Conservation (phyloP, 1,140 invertebrate species). For the Caenorhabditis remanei region DNA sequence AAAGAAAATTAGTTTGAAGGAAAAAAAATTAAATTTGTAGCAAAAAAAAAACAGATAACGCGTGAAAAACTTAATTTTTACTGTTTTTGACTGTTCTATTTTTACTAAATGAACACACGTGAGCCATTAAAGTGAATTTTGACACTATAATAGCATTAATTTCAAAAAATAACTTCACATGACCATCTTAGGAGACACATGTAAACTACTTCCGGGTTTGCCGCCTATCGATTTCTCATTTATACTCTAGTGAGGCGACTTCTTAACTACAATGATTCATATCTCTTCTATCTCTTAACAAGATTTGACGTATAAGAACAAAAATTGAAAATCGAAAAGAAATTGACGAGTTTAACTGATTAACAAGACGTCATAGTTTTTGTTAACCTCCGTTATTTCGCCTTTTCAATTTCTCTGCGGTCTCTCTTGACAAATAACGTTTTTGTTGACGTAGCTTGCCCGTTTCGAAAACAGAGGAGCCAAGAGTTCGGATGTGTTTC, state of each 20-base stretch:
- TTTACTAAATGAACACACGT: neutral
- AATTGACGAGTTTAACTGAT: conserved; percentile 10
- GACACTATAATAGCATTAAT: no score
- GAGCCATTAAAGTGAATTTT: no score
- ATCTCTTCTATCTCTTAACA: neutral
- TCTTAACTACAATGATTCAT: neutral
- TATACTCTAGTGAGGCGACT: neutral
- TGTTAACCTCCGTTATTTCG: conserved; percentile 53
- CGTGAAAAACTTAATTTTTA: neutral
- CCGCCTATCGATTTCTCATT: conserved; percentile 3
- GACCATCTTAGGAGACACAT: no score
- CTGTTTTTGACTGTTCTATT: neutral
- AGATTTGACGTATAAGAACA: no score
- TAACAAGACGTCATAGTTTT: neutral
- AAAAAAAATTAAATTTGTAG: neutral
- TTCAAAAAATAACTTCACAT: no score
- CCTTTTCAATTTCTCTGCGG: conserved; percentile 26
- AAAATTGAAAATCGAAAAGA: neutral
- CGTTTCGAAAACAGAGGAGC: neutral
- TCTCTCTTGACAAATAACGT: conserved; percentile 30
- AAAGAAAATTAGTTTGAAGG: neutral
- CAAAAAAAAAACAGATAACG: neutral
- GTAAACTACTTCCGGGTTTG: neutral
- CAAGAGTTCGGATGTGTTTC: neutral
- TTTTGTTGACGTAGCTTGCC: conserved; percentile 15